These are phyloP conservation scores for Aproaerema taeniolella DNA, from an alignment of 2,888 invertebrate species.

Conservation along the genomic window DNA sequence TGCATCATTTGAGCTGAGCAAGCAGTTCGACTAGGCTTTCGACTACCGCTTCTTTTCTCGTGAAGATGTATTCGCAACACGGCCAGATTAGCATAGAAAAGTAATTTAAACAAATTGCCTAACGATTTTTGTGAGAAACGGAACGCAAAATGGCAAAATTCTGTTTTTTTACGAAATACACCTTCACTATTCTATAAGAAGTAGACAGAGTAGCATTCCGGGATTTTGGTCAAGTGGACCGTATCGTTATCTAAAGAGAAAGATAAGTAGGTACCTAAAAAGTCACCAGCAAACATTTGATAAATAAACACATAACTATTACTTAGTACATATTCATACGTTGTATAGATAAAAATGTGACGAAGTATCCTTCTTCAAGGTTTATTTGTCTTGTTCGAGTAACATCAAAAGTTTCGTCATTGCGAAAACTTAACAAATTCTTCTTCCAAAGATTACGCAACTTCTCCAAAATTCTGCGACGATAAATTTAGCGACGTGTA, in stretches of 20 bases:
- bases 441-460: slow-evolving; percentile 38
- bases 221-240: too few species aligned
- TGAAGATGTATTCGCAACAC: slow-evolving; percentile 58
- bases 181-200: too few species aligned
- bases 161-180: too few species aligned
- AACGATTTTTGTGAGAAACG: slow-evolving; percentile 60
- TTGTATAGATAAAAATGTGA: too few species aligned
- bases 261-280: too few species aligned
- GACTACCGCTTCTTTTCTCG: slow-evolving; percentile 41
- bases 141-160: slow-evolving; percentile 37
- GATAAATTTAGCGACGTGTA: slow-evolving; percentile 43
- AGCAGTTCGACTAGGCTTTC: slow-evolving; percentile 43
- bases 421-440: slow-evolving; percentile 31
- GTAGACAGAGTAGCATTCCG: too few species aligned
- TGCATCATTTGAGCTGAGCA: slow-evolving; percentile 55
- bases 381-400: slow-evolving; percentile 1
- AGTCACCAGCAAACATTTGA: too few species aligned
- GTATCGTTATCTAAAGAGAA: too few species aligned
- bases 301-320: too few species aligned
- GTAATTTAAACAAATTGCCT: slow-evolving; percentile 71
- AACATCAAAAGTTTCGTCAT: slow-evolving; percentile 36
- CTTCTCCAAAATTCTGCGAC: slow-evolving; percentile 37
- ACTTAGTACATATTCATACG: too few species aligned
- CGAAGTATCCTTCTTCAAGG: too few species aligned
- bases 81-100: slow-evolving; percentile 65